These are phyloP conservation scores for Tribolium madens DNA, from an alignment of 1,140 invertebrate genomes.

Conservation along the genomic window DNA sequence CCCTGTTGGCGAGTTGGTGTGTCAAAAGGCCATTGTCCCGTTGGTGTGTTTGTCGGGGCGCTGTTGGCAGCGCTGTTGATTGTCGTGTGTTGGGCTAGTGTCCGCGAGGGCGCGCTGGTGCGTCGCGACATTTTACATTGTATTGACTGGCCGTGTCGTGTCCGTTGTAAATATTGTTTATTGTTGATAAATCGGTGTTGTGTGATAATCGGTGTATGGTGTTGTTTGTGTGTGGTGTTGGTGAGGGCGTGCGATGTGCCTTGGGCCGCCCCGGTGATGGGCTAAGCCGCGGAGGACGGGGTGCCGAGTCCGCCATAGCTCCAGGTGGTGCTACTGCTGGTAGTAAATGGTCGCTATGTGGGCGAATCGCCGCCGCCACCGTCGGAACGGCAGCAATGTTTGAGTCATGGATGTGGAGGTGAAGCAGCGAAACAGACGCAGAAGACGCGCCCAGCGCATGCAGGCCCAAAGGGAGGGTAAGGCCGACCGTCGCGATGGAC, in stretches of 20 bases:
- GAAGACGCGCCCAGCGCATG: slow-evolving; percentile 88
- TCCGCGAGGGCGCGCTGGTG: slow-evolving; percentile 58
- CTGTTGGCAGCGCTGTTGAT: slow-evolving; percentile 55
- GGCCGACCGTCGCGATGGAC: slow-evolving; percentile 68
- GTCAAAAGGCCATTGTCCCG: slow-evolving; percentile 20
- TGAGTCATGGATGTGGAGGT: slow-evolving; percentile 81
- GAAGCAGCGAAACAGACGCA: slow-evolving; percentile 86
- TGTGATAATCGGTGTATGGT: slow-evolving; percentile 59
- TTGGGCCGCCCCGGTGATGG: slow-evolving; percentile 58
- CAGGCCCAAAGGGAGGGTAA: slow-evolving; percentile 79
- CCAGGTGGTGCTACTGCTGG: slow-evolving; percentile 58
- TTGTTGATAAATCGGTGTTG: slow-evolving; percentile 65
- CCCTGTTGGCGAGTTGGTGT: background rate
- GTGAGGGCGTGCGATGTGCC: slow-evolving; percentile 67
- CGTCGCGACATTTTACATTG: slow-evolving; percentile 71
- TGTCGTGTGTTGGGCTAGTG: slow-evolving; percentile 49
- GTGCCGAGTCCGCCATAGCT: slow-evolving; percentile 62
- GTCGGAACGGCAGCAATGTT: slow-evolving; percentile 53
- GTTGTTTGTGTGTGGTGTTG: slow-evolving; percentile 54
- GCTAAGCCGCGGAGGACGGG: slow-evolving; percentile 61
- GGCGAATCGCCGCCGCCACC: slow-evolving; percentile 56
- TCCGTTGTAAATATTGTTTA: slow-evolving; percentile 70
- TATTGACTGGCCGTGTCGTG: slow-evolving; percentile 71
- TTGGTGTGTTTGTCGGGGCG: background rate
- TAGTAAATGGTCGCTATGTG: slow-evolving; percentile 59